A percentile compares a stretch with the other conserved stretches of the same genome.
These are phyloP conservation scores for Poeciliopsis infans DNA, from an alignment of 2,797 vertebrate species.

Conservation along the genomic window DNA sequence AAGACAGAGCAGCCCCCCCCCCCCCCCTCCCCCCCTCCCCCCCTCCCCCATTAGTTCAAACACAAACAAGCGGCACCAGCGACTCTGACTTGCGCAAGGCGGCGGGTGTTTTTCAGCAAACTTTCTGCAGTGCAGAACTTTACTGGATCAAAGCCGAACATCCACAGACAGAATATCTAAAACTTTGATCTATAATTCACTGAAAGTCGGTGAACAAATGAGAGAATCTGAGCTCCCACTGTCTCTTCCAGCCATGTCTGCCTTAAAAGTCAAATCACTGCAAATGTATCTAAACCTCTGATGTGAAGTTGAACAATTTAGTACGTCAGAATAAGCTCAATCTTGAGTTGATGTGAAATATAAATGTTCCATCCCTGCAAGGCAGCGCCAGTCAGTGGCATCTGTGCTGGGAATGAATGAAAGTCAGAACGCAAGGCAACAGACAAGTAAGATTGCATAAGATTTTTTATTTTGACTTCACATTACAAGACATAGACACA, in stretches of 20 bases:
- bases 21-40: neutral
- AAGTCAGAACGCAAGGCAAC: neutral
- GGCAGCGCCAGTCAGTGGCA: neutral
- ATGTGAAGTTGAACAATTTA: neutral
- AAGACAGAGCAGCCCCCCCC: neutral
- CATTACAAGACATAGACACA: conserved; percentile 63
- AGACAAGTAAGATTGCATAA: conserved; percentile 15
- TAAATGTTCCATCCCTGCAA: neutral
- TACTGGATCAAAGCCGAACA: neutral
- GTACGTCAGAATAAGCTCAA: neutral
- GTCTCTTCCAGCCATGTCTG: neutral
- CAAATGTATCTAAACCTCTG: neutral
- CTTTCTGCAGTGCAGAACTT: neutral
- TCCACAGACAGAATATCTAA: neutral
- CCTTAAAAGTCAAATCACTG: neutral
- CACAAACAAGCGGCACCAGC: conserved; percentile 69
- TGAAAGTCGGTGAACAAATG: neutral
- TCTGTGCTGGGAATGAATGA: neutral
- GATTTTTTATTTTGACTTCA: conserved; percentile 67
- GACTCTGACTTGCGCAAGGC: conserved; percentile 9
- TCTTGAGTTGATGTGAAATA: neutral
- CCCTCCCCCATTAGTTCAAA: conserved; percentile 78
- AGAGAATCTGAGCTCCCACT: neutral
- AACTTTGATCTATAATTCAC: conserved; percentile 5
- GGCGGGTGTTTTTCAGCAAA: neutral